Conservation (phyloP, 2,888 invertebrate genomes). For the Hydrotaea diabolus region DNA sequence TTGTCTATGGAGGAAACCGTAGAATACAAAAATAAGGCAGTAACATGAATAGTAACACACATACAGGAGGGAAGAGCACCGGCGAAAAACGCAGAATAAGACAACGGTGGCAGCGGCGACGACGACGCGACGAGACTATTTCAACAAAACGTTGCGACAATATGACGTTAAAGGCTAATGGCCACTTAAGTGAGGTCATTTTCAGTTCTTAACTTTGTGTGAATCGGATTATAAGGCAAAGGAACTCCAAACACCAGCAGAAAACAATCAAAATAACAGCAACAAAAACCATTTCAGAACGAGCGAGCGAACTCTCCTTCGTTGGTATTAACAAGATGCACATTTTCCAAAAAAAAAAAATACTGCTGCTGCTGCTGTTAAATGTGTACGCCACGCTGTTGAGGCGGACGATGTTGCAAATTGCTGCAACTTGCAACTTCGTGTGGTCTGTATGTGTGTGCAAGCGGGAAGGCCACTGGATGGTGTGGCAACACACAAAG, state of each 20-base stretch:
- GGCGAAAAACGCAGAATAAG: too few relatives aligned
- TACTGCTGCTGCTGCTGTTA: not conserved
- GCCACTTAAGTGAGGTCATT: conserved; percentile 65
- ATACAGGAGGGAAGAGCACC: not conserved
- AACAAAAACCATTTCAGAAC: not conserved
- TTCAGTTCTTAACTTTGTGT: conserved; percentile 50
- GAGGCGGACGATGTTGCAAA: not conserved
- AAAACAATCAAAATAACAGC: not conserved
- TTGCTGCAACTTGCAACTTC: not conserved
- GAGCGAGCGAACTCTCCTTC: not conserved
- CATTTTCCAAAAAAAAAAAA: conserved; percentile 9
- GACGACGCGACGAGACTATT: conserved; percentile 34
- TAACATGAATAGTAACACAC: not conserved
- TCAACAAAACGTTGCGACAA: conserved; percentile 58
- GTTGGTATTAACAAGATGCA: conserved; percentile 10
- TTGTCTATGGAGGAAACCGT: conserved; percentile 23
- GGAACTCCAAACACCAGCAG: not conserved
- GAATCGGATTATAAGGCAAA: conserved; percentile 62
- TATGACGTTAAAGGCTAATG: conserved; percentile 67
- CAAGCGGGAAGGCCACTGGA: not conserved
- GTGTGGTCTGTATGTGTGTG: not conserved
- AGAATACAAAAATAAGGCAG: conserved; percentile 28
- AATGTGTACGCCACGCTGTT: not conserved
- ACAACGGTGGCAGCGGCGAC: not conserved
- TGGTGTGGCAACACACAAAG: conserved; percentile 6